Conservation (phyloP, 2,797 vertebrate species). For the Acanthopagrus latus region DNA sequence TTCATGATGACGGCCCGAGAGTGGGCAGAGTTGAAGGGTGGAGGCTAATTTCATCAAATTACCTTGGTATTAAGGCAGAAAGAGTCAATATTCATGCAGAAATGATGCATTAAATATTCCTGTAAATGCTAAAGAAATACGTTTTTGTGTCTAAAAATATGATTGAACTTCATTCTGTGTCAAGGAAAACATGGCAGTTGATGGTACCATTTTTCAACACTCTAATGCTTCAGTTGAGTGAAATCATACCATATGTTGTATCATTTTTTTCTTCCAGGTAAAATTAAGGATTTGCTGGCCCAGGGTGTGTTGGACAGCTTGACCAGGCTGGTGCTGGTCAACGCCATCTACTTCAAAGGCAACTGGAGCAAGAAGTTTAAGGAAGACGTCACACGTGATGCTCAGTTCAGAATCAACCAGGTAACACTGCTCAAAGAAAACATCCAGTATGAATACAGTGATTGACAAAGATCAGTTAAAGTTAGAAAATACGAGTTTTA, state of each 20-base stretch:
- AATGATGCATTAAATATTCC: neutral
- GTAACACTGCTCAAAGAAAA: slow-evolving; percentile 56
- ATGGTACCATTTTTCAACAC: neutral
- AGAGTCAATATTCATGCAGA: too few species aligned
- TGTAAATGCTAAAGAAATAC: too few species aligned
- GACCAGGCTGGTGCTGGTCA: slow-evolving; percentile 83
- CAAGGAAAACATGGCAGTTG: too few species aligned
- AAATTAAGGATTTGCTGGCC: slow-evolving; percentile 81
- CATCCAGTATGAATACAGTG: neutral
- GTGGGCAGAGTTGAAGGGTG: neutral
- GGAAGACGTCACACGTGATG: slow-evolving; percentile 43
- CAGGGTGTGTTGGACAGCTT: slow-evolving; percentile 58
- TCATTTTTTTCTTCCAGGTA: slow-evolving; percentile 62
- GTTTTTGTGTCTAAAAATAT: neutral
- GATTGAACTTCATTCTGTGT: neutral
- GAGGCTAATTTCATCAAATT: neutral
- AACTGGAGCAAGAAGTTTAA: slow-evolving; percentile 80
- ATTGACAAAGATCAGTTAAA: neutral
- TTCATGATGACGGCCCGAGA: neutral
- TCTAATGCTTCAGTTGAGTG: neutral
- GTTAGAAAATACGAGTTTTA: neutral
- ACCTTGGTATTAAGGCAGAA: neutral
- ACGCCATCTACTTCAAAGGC: slow-evolving; percentile 87
- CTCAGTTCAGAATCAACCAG: slow-evolving; percentile 78
- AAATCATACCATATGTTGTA: neutral